A percentile compares a stretch with the other conserved stretches of the same genome.
These are phyloP conservation scores for Drosophila aldrichi DNA, from an alignment of 2,888 invertebrate species.

Conservation along the genomic window DNA sequence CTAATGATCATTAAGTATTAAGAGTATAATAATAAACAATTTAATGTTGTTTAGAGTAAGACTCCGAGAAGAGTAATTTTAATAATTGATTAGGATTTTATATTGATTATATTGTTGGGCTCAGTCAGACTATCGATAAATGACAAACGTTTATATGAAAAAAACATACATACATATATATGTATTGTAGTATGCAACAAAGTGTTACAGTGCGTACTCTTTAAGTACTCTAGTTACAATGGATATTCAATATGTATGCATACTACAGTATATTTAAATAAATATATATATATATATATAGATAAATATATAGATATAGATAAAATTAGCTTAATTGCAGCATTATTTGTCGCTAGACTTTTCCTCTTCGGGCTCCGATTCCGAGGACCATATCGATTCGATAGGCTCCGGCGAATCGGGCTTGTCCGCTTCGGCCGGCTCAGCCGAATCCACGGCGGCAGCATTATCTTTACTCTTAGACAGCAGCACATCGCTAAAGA, in stretches of 20 bases:
- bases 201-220: no score
- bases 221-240: no score
- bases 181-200: no score
- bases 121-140: slow-evolving; percentile 20
- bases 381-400: slow-evolving; percentile 86
- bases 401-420: slow-evolving; percentile 74
- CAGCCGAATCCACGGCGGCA: slow-evolving; percentile 23
- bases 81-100: background rate
- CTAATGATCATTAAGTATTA: background rate
- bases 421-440: slow-evolving; percentile 65
- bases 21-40: background rate
- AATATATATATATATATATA: background rate
- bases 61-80: background rate
- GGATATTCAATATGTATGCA: no score
- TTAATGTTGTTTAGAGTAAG: background rate
- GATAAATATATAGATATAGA: slow-evolving; percentile 11
- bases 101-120: slow-evolving; percentile 8
- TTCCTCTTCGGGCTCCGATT: slow-evolving; percentile 75
- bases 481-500: slow-evolving; percentile 74
- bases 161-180: background rate
- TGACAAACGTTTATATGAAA: slow-evolving; percentile 34
- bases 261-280: background rate
- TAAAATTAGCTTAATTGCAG: slow-evolving; percentile 31
- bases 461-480: slow-evolving; percentile 25
- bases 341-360: slow-evolving; percentile 58